Base-by-base conservation (phyloP, 2,797 vertebrate genomes). In the Malacoraja senta region DNA sequence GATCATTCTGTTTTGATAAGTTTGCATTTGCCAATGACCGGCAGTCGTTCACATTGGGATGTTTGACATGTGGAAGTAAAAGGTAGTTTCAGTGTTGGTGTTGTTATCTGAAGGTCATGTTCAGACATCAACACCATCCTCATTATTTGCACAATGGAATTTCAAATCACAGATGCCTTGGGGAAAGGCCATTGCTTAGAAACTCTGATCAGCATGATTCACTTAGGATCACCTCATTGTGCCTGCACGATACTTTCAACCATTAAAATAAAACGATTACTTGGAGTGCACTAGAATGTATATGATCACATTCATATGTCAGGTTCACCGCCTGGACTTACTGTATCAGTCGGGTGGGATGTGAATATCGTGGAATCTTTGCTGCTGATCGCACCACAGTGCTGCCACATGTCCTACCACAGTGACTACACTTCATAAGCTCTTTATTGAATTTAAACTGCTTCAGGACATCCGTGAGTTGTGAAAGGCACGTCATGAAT, bases 91-190 rank as follows among this genome's bases (percentile, higher is more conserved):
- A 92, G 15, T 76, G 24, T 92, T 44, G 76, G 24, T 58, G 71
- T 58, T 92, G 71, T 74, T 44, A 92, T 92, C 71, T 24, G 72
- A 26, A 92, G 90, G 90, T 92, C 90, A 92, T 76, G 26, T 92
- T 92, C 71, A 76, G 90, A 19, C 63, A 88, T 88, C 84, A 88
- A 88, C 84, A 68, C 90, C 35, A 15, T 92, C 72, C 44, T 53
- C 38, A 92, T 76, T 92, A 29, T 76, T 72, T 26, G 68, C 15
- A 35, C 71, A 44, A 58, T 92, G 71, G 71, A 92, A 92, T 92
- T 76, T 71, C 44, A 76, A n/a, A 76, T 13, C 90, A 26, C 90
- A 58, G 90, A 76, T 92, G 90, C 58, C 71, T 76, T n/a, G 4
- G 44, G 38, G 90, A 74, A 76, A 92, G 90, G 53, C 38, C 24